Evolutionary conservation across 2,113 vertebrate genomes (phyloP), one percentile per base, ranked within the genome.

Genomic region (Zosterops lateralis): DNA sequence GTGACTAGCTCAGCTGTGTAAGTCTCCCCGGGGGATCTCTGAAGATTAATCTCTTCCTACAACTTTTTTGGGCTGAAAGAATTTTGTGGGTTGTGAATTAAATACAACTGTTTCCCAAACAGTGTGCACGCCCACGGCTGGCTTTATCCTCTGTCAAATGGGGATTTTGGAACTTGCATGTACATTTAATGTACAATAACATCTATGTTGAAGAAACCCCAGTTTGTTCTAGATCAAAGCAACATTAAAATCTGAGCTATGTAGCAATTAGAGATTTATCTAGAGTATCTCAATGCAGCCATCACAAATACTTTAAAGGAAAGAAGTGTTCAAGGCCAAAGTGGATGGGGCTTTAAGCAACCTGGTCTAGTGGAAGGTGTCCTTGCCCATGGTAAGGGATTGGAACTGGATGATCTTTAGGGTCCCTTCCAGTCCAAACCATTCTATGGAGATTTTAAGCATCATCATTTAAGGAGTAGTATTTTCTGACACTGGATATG

Each of bases 41-140:
- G 65, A 78, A 75, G 61, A 90, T 71, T 21, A 77, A 78, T 75
- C 73, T 60, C 91, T 91, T 93, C 93, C 89, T 93, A 67, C 51
- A 84, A 51, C n/a, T 62, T 80, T 75, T 90, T 80, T 5, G 72
- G 45, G 38, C 58, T 67, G 66, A 90, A 95, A 71, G 34, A 73
- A 65, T 81, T 58, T 67, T 71, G 73, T 89, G 73, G 38, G 61
- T 64, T 91, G 61, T 84, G 77, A 92, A 84, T 91, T 74, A 84
- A 92, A 92, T 51, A n/a, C 6, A 0, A 47, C 31, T 25, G 36
- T 87, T 92, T 95, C 77, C 73, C 61, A 62, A 74, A 50, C 26
- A 73, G 51, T 34, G 19, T 65, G 40, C 32, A 5, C 32, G 2
- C 3, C 6, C 62, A 64, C 61, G 14, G 16, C 34, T 82, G 68